Conservation (phyloP, 2,888 invertebrate species). For the Tanytarsus gracilentus region DNA sequence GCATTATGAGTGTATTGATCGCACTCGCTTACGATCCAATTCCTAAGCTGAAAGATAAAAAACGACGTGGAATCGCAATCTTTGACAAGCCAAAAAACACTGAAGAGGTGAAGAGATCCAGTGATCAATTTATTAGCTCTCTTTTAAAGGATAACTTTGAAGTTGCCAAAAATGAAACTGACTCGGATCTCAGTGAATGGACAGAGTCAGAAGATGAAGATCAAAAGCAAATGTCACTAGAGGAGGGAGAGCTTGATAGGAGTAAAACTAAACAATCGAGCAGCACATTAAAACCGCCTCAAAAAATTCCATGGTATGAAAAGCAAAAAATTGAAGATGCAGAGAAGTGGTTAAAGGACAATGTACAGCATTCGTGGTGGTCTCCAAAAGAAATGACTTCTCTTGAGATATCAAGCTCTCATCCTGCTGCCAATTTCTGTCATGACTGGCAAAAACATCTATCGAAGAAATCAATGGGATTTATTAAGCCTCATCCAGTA, state of each 20-base stretch:
- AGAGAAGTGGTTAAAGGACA: slow-evolving; percentile 37
- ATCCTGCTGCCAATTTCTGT: slow-evolving; percentile 42
- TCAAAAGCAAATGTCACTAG: not conserved
- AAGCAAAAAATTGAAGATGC: slow-evolving; percentile 35
- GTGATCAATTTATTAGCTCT: not conserved
- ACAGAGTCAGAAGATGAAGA: slow-evolving; percentile 36
- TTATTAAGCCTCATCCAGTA: slow-evolving; percentile 33
- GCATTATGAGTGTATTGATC: slow-evolving; percentile 44
- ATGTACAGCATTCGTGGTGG: slow-evolving; percentile 46
- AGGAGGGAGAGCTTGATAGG: slow-evolving; percentile 11
- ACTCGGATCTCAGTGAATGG: slow-evolving; percentile 36
- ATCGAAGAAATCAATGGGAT: slow-evolving; percentile 33
- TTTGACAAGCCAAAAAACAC: slow-evolving; percentile 31
- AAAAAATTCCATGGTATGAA: slow-evolving; percentile 32
- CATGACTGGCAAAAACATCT: slow-evolving; percentile 39
- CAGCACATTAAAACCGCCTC: slow-evolving; percentile 32
- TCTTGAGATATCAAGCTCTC: slow-evolving; percentile 36
- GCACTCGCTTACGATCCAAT: slow-evolving; percentile 41
- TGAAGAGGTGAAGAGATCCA: slow-evolving; percentile 33
- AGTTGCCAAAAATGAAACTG: slow-evolving; percentile 12
- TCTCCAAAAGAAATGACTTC: slow-evolving; percentile 38
- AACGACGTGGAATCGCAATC: slow-evolving; percentile 31
- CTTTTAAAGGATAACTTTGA: slow-evolving; percentile 10
- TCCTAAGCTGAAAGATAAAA: slow-evolving; percentile 33
- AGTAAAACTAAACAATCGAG: slow-evolving; percentile 4